Conservation (phyloP, 2,888 invertebrate genomes). For the Phaedon cochleariae region DNA sequence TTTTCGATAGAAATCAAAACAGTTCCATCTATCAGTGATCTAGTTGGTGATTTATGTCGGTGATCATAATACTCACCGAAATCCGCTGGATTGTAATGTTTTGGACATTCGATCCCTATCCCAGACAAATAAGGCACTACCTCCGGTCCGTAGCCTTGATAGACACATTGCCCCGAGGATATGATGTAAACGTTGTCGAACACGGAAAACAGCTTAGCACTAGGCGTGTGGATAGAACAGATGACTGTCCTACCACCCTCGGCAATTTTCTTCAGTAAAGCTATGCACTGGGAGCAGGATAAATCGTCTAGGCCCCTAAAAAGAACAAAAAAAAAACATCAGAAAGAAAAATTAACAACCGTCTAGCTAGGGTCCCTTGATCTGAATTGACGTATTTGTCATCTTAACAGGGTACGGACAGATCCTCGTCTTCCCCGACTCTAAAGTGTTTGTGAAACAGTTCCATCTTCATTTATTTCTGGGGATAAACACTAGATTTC, state of each 20-base stretch:
- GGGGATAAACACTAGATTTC: too few relatives aligned
- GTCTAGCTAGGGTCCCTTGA: too few relatives aligned
- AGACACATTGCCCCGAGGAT: constrained; percentile 88
- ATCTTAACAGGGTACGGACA: too few relatives aligned
- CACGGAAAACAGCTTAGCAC: constrained; percentile 88
- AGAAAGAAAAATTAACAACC: background rate
- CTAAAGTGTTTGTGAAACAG: too few relatives aligned
- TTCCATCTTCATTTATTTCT: too few relatives aligned
- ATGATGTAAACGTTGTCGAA: constrained; percentile 93
- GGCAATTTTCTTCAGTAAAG: constrained; percentile 84
- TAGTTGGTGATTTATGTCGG: too few relatives aligned
- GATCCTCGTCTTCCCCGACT: too few relatives aligned
- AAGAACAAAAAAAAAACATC: background rate
- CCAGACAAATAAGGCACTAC: constrained; percentile 84
- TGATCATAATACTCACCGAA: constrained; percentile 76
- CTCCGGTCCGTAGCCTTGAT: constrained; percentile 80
- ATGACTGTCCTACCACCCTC: constrained; percentile 89
- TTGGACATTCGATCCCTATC: constrained; percentile 85
- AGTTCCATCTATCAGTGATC: too few relatives aligned
- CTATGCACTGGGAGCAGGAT: constrained; percentile 88
- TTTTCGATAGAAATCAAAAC: too few relatives aligned
- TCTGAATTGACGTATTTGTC: too few relatives aligned
- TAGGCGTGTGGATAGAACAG: constrained; percentile 96
- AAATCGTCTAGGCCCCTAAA: constrained; percentile 89
- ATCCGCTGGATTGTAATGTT: constrained; percentile 95